Conservation (phyloP, 2,888 invertebrate species). For the Abscondita cerata region DNA sequence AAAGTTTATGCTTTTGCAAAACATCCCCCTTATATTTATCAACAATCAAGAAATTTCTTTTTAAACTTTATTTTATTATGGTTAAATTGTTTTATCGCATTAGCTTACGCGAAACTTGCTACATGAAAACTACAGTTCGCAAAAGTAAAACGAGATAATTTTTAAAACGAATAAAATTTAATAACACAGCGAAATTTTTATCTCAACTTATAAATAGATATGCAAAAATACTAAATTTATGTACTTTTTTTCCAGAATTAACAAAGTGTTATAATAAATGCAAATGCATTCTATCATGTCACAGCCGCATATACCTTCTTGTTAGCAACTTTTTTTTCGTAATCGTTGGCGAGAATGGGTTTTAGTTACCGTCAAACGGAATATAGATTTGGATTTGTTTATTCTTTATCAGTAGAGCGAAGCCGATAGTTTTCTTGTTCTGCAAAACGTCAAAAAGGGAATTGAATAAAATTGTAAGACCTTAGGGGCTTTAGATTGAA, state of each 20-base stretch:
- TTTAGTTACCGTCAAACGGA: neutral
- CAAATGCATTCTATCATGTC: neutral
- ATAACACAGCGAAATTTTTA: neutral
- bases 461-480: neutral
- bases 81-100: too few species aligned
- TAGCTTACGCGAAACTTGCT: too few species aligned
- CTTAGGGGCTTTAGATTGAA: neutral
- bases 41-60: slow-evolving; percentile 8
- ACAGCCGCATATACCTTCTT: slow-evolving; percentile 3
- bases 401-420: neutral
- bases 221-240: slow-evolving; percentile 15
- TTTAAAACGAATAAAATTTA: too few species aligned
- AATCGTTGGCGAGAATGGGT: too few species aligned
- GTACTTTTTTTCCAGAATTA: too few species aligned
- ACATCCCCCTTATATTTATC: neutral
- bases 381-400: neutral
- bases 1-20: neutral
- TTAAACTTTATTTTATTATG: too few species aligned
- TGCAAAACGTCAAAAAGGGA: neutral
- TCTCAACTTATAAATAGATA: slow-evolving; percentile 2
- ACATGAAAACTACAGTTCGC: too few species aligned
- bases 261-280: neutral
- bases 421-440: neutral
- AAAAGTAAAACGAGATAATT: too few species aligned
- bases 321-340: neutral